Base-by-base conservation (phyloP, 2,797 vertebrate species). In the Psittacula derbiana region DNA sequence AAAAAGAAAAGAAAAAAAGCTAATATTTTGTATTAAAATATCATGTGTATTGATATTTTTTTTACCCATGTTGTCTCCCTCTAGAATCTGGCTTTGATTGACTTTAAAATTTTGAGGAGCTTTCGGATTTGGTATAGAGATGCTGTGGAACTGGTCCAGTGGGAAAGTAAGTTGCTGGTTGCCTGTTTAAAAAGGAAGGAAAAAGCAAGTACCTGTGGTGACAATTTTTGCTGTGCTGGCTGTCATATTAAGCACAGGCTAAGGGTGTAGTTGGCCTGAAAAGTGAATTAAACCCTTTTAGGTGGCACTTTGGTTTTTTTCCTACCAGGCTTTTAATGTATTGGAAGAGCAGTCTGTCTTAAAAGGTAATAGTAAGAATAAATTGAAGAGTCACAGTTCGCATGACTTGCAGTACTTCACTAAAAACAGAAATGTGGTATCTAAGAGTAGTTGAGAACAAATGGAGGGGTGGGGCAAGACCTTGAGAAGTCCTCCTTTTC, bases 21-120 rank as follows among this genome's bases (percentile, higher is more conserved):
- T 95, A 96, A 95, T 97, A 95, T 97, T 97, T 98, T 97, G 71
- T 97, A 97, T 97, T 97, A 96, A 97, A 97, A 96, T 96, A 96
- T 80, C 94, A 96, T 58, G 92, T 98, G 95, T 98, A 93, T 96
- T 96, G 96, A 97, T 97, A 96, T 94, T 92, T 97, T 86, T 96
- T 97, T 98, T 96, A 96, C 88, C 95, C 95, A 80, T 96, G 92
- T 95, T 97, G 96, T 96, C 91, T 97, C 97, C 96, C 96, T 97
- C 84, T 85, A 97, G 92, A 94, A 96, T 94, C 87, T 95, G 95
- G 95, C 95, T 96, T 95, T 96, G 80, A 49, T 80, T 10, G 66
- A 95, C 86, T 89, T 80, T 19, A 78, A 90, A 81, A 83, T 84
- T 96, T 93, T 80, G 74, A 93, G 80, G 52, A 60, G 33, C 88